A percentile compares a stretch with the other conserved stretches of the same genome.
Evolutionary conservation across 2,888 invertebrate genomes (phyloP).

Genomic region (Teleiodes luculella): DNA sequence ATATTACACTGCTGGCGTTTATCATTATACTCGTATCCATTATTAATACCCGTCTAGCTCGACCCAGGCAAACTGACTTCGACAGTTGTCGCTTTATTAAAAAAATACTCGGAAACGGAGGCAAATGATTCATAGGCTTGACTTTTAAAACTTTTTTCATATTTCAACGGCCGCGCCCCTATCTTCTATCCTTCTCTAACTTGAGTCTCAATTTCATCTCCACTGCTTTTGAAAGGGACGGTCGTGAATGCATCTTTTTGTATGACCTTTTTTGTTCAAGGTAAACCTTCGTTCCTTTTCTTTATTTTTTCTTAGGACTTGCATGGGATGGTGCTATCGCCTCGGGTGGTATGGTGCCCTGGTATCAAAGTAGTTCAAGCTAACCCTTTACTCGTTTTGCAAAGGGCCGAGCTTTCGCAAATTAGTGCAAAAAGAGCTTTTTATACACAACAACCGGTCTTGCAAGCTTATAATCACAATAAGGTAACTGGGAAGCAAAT

Average conservation of each 20-base stretch:
- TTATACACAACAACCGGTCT: neutral
- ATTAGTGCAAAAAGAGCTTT: conserved; percentile 1
- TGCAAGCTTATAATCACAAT: no score
- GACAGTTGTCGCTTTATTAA: neutral
- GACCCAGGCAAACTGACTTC: neutral
- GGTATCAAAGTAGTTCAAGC: conserved; percentile 53
- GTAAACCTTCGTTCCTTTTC: conserved; percentile 28
- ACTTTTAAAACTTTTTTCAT: conserved; percentile 11
- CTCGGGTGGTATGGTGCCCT: conserved; percentile 42
- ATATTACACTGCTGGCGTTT: no score
- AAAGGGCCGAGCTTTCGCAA: conserved; percentile 8
- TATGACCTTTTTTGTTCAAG: conserved; percentile 31
- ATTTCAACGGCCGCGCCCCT: neutral
- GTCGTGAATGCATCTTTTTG: conserved; percentile 27
- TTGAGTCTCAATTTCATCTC: neutral
- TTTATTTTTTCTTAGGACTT: conserved; percentile 25
- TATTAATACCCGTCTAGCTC: neutral
- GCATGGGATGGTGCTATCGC: conserved; percentile 20
- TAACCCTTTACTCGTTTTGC: conserved; percentile 24
- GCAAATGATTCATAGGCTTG: conserved; percentile 10
- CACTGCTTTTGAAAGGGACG: conserved; percentile 28
- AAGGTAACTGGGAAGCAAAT: no score
- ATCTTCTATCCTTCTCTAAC: conserved; percentile 15
- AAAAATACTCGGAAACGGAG: neutral
- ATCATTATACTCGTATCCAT: no score